A percentile compares a stretch with the other conserved stretches of the same genome.
phyloP scores from a whole-genome alignment of 2,888 invertebrate species.

The Mechanitis messenoides region DNA sequence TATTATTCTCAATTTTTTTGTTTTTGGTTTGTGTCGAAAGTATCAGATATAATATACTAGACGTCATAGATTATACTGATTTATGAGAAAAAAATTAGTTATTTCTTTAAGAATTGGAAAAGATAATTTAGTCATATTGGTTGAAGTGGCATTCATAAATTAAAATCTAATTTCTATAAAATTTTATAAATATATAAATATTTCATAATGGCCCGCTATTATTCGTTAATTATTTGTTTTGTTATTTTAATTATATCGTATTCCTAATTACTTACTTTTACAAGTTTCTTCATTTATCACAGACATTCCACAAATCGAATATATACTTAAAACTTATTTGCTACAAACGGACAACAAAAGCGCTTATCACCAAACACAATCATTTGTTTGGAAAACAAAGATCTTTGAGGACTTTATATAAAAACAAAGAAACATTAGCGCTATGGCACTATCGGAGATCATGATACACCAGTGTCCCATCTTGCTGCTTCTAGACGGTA shows the following conservation, averaged over 20 bases:
- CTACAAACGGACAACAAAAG: slow-evolving; percentile 35
- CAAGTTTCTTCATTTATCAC: slow-evolving; percentile 28
- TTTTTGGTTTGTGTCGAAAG: too few relatives aligned
- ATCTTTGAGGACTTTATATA: slow-evolving; percentile 37
- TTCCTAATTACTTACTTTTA: slow-evolving; percentile 46
- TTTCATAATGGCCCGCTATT: not conserved
- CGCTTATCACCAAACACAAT: slow-evolving; percentile 39
- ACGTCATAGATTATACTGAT: slow-evolving; percentile 18
- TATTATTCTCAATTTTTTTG: too few relatives aligned
- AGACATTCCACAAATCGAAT: slow-evolving; percentile 31
- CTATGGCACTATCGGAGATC: slow-evolving; percentile 42
- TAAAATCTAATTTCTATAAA: too few relatives aligned
- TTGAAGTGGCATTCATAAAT: too few relatives aligned
- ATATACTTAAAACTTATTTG: slow-evolving; percentile 24
- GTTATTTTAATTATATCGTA: too few relatives aligned
- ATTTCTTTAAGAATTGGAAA: slow-evolving; percentile 20
- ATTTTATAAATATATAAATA: not conserved
- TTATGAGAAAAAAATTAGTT: slow-evolving; percentile 21
- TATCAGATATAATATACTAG: not conserved
- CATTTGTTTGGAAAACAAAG: slow-evolving; percentile 36
- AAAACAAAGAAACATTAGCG: slow-evolving; percentile 48
- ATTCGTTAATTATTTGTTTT: too few relatives aligned
- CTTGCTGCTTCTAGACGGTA: slow-evolving; percentile 11
- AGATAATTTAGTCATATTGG: slow-evolving; percentile 11
- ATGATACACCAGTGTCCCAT: slow-evolving; percentile 34